Conservation (phyloP, 2,797 vertebrate species). For the Xyrichtys novacula region DNA sequence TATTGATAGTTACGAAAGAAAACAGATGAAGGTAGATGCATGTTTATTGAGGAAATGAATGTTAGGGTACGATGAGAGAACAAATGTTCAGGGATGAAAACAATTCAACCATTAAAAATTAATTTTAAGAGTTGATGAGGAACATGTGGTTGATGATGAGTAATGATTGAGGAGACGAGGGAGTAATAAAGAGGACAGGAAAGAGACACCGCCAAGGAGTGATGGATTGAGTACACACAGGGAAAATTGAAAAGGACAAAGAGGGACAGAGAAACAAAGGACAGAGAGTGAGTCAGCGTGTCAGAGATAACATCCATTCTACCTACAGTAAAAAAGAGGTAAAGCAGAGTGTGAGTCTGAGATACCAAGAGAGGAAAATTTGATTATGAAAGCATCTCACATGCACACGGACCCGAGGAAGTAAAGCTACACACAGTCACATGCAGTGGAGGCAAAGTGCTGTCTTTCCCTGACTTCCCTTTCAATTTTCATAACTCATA, state of each 20-base stretch:
- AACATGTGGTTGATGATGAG: slow-evolving; percentile 17
- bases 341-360: slow-evolving; percentile 70
- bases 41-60: slow-evolving; percentile 38
- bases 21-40: neutral
- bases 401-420: slow-evolving; percentile 51
- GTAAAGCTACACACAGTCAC: slow-evolving; percentile 51
- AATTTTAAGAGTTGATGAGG: slow-evolving; percentile 37
- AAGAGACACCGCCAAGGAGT: slow-evolving; percentile 36
- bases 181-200: slow-evolving; percentile 42
- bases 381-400: slow-evolving; percentile 51
- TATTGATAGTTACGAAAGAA: slow-evolving; percentile 8
- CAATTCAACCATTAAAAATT: slow-evolving; percentile 28
- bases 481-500: neutral
- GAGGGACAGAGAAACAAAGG: slow-evolving; percentile 73
- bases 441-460: slow-evolving; percentile 49
- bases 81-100: slow-evolving; percentile 34
- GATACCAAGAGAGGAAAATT: slow-evolving; percentile 46
- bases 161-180: slow-evolving; percentile 19
- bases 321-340: slow-evolving; percentile 65
- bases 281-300: slow-evolving; percentile 74
- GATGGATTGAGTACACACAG: slow-evolving; percentile 53
- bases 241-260: slow-evolving; percentile 62
- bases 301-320: slow-evolving; percentile 66
- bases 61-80: slow-evolving; percentile 17
- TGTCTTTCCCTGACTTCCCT: slow-evolving; percentile 14